Evolutionary conservation across 64 coral and sea anemone species (phyloP), one percentile per base, ranked within the genome.

Genomic region (Porites australiensis): DNA sequence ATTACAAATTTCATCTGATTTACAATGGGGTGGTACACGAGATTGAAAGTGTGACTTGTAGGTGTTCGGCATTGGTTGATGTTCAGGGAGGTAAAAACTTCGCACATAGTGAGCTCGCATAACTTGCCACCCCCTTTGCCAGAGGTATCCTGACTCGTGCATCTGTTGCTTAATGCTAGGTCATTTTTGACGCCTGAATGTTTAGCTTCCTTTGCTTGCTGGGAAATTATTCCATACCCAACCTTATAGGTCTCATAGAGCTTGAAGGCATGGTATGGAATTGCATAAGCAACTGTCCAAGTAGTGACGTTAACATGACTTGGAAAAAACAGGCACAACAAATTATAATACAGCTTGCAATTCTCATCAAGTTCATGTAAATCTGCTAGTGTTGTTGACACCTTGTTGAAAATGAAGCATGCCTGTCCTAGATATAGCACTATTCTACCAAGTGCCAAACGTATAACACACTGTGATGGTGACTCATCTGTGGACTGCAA

Each of bases 91-190:
- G 50, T 87, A 88, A 13, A 89, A 89, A 22, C 48, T 20, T 20
- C 72, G 72, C 4, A 89, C 88, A 62, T 89, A 89, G 60, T 89
- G 78, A 13, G 68, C 90, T 16, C 80, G 23, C 90, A 92, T 92
- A 27, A 89, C 88, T 78, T 89, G 88, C 88, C 72, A 89, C 88
- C 88, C 78, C 88, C 78, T 89, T 89, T 89, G 21, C 88, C 88
- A 27, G 58, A 53, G 2, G 70, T 16, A 89, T 51, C 74, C 74
- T 44, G 13, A 74, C 44, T 86, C 43, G 64, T 74, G 2, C 79
- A 86, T 50, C 72, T 86, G 58, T 92, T 79, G 72, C 78, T 70
- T 19, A 92, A 47, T 27, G 49, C 64, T 12, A 69, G 23, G 47
- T 86, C 82, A 48, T 67, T 58, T 57, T 92, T 92, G 11, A 92